Evolutionary conservation across 2,888 invertebrate genomes (phyloP), one percentile per base, ranked within the genome.

Genomic region (Ophonus ardosiacus): DNA sequence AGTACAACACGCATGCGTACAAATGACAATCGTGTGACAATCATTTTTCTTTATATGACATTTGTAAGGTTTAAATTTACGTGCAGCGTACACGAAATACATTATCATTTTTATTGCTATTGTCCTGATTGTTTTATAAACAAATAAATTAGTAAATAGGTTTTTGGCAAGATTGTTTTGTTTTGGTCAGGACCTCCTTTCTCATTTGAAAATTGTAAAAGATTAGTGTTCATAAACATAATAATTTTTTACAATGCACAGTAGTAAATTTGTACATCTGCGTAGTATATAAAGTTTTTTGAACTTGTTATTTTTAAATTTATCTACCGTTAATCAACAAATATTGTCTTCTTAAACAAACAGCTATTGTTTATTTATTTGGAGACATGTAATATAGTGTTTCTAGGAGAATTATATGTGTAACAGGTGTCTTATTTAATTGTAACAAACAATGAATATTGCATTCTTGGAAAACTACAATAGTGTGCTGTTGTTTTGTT

Each of bases 241-340:
- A 74, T 43, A 51, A 18, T 74, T 74, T 74, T 51, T 40, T 51
- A 51, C 51, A 43, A 3, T 68, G 40, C 13, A 65, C 15, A 38
- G 18, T 18, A 31, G 13, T 74, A 43, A 74, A 40, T 43, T 43
- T 74, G 7, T 15, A 40, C n/a, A 7, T 15, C 43, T 74, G 17
- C 71, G 71, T 43, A 18, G 43, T 21, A 31, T 31, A 31, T 7
- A 7, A 79, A 79, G 79, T 21, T 51, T 57, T 56, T 59, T 79
- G 79, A 79, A 79, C 79, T 59, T 68, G 24, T 24, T 63, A 63
- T 63, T 63, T 63, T 63, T 63, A 63, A 24, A 31, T 31, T 31
- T 24, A 24, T 24, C 63, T 63, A 63, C 63, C 21, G 10, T 63
- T 24, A 31, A 31, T 31, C 31, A 31, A 31, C 31, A 31, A 31